Conservation (phyloP, 2,888 invertebrate species). For the Drosophila anceps region DNA sequence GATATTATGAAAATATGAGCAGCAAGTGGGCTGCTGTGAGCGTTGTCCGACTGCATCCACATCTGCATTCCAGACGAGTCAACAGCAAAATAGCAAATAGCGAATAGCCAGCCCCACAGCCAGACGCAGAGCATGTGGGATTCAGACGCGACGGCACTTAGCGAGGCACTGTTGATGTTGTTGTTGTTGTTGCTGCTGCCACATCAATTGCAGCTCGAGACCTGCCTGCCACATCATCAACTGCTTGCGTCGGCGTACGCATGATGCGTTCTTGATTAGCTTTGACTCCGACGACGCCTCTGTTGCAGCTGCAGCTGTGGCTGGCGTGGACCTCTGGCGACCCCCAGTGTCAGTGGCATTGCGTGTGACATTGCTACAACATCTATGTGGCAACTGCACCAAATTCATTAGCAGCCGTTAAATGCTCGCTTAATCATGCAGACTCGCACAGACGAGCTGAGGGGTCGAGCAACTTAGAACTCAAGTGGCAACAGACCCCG, state of each 20-base stretch:
- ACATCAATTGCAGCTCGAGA: conserved; percentile 33
- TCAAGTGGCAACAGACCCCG: conserved; percentile 52
- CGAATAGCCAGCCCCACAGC: conserved; percentile 13
- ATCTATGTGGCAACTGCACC: conserved; percentile 62
- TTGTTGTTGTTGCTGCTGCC: conserved; percentile 34
- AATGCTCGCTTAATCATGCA: conserved; percentile 77
- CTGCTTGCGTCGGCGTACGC: conserved; percentile 36
- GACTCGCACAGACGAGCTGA: conserved; percentile 5
- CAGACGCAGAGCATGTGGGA: conserved; percentile 78
- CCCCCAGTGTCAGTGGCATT: conserved; percentile 69
- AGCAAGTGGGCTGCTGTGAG: conserved; percentile 73
- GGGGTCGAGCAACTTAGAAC: conserved; percentile 47
- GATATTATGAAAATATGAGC: conserved; percentile 67
- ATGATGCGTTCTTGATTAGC: conserved; percentile 61
- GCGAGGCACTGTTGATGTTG: conserved; percentile 41
- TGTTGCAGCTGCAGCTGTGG: conserved; percentile 37
- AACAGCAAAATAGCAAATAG: conserved; percentile 33
- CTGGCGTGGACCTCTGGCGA: conserved; percentile 58
- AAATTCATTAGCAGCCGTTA: conserved; percentile 80
- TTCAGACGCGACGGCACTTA: conserved; percentile 76
- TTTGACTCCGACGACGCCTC: conserved; percentile 57
- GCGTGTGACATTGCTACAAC: conserved; percentile 75
- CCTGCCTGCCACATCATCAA: conserved; percentile 31
- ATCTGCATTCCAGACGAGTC: conserved; percentile 79
- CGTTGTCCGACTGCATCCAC: conserved; percentile 56